Evolutionary conservation across 1,140 invertebrate species (phyloP), one percentile per base, ranked within the genome.

Genomic region (Heliconius eleuchia): DNA sequence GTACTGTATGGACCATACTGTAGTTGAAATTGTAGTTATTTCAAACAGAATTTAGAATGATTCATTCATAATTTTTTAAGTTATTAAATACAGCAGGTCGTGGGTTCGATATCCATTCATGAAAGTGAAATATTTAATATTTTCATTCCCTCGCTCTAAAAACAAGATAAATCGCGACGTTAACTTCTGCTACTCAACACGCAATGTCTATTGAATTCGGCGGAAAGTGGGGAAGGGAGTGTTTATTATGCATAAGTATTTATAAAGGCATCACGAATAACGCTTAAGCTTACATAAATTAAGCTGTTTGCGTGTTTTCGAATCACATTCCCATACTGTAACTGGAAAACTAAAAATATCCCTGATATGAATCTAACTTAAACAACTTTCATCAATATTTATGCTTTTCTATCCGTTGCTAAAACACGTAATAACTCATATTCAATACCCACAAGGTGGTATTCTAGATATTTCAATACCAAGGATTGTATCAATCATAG

Each of bases 361-460:
- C 11, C 19, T 50, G 60, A 18, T 84, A 76, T 81, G 84, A 83
- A 80, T 78, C 80, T 60, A 79, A 80, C 72, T 80, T 39, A 76
- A 79, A 76, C 81, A 81, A 72, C 73, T 82, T 79, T 73, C 75
- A 83, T 86, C 86, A 91, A 91, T 88, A 89, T 88, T 87, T 89
- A 87, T 84, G 70, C 82, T 83, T 80, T 83, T 83, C 79, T 83
- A 82, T 82, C 84, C 79, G 78, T 79, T 37, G 74, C 71, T 83
- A 79, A 81, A 84, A 85, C 78, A 83, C 82, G 71, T 79, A 80
- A 86, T 91, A 88, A 87, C 83, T 87, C 80, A 86, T 78, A 80
- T 84, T 81, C 79, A 82, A 42, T 72, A 79, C 50, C 73, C 82
- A 76, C 80, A 83, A 76, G 83, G 75, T 84, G 85, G 87, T 87